Evolutionary conservation across 1,140 invertebrate genomes (phyloP), one percentile per base, ranked within the genome.

Genomic region (Hestina assimilis): DNA sequence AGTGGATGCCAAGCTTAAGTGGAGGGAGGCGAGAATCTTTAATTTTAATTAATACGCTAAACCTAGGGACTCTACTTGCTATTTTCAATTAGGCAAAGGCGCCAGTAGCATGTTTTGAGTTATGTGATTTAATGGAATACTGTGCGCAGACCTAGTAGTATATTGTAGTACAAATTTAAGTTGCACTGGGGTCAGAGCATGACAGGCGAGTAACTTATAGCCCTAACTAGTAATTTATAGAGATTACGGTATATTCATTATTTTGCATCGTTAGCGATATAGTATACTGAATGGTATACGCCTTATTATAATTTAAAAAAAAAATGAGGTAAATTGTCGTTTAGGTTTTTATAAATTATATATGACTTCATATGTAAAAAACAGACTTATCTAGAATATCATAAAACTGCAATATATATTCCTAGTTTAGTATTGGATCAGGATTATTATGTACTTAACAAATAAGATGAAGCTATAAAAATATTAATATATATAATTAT

Each of bases 41-140:
- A 75, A 75, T 79, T 81, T 81, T 83, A 83, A 84, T 83, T 84
- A 82, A 84, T 86, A 76, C 75, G 53, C 68, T 69, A 69, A 74
- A 81, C 76, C 76, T 75, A 77, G 75, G 73, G 66, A 74, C 63
- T 47, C 66, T 76, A 76, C 73, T 77, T 66, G 76, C 72, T 75
- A 83, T 82, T 78, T 83, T 81, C 79, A 85, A 85, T 82, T 83
- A 85, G 70, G 68, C 47, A 52, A 64, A 53, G 69, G 70, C 69
- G 72, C 79, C 78, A 61, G 81, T 83, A 84, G 83, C 81, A 60
- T 80, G 78, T 86, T 83, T 81, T 77, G 75, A 82, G 64, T 60
- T 69, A 63, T 73, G 72, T 81, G 72, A 79, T 82, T 83, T 75
- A 82, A 82, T 80, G 63, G 68, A 63, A 72, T 71, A 60, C 65